These are phyloP conservation scores for Enteromius paludinosus DNA, from an alignment of 2,797 vertebrate species.

Conservation along the genomic window DNA sequence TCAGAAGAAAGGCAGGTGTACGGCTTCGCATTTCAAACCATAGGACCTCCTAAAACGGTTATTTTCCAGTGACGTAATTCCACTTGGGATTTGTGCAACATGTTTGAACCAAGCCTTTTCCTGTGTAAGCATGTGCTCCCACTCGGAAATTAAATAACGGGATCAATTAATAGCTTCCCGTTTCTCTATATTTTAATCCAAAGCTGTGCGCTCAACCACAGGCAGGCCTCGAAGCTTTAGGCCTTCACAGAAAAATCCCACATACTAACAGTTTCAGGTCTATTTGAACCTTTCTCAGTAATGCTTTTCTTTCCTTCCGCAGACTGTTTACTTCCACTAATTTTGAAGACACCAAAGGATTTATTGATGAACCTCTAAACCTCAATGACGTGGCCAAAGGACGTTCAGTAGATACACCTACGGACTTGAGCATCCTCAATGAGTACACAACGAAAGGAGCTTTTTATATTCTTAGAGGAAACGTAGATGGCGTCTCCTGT, in stretches of 20 bases:
- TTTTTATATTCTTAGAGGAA: conserved; percentile 35
- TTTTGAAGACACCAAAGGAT: conserved; percentile 74
- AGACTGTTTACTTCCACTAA: conserved; percentile 82
- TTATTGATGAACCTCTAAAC: conserved; percentile 78
- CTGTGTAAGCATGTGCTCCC: conserved; percentile 70
- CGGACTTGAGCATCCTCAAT: conserved; percentile 44
- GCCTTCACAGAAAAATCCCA: not conserved
- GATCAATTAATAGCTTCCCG: conserved; percentile 77
- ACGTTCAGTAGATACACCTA: conserved; percentile 67
- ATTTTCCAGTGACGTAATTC: conserved; percentile 55
- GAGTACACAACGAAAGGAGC: conserved; percentile 34
- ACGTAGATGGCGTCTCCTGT: conserved; percentile 47
- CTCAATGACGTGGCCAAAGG: conserved; percentile 72
- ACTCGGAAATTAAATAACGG: conserved; percentile 70
- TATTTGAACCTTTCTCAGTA: not conserved
- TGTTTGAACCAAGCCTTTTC: conserved; percentile 55
- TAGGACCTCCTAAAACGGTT: conserved; percentile 47
- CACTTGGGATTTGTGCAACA: conserved; percentile 43
- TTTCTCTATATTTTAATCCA: conserved; percentile 48
- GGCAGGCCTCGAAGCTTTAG: not conserved
- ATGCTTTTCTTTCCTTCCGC: conserved; percentile 29
- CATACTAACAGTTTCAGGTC: no score
- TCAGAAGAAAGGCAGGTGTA: conserved; percentile 41
- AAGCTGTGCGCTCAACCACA: conserved; percentile 19
- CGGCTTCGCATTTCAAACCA: conserved; percentile 32